Percentiles rank a stretch among this genome's conserved stretches.
These are phyloP conservation scores for Sprattus sprattus DNA, from an alignment of 2,113 vertebrate genomes.

Conservation along the genomic window DNA sequence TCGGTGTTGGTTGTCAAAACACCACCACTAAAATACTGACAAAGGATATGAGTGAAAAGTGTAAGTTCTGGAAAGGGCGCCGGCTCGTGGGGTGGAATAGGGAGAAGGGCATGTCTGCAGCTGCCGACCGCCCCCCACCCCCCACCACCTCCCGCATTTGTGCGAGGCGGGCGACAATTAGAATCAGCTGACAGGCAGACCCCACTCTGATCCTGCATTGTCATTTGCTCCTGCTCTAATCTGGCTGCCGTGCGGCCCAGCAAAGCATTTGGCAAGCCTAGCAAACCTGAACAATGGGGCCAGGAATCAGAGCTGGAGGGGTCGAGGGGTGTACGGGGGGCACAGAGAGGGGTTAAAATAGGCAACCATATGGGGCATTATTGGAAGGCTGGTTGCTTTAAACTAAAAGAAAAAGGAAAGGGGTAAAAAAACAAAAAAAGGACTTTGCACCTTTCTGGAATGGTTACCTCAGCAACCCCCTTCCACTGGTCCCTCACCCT, in stretches of 20 bases:
- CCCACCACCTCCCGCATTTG: constrained; percentile 56
- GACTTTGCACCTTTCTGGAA: constrained; percentile 46
- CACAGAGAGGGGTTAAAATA: constrained; percentile 52
- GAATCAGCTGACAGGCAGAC: constrained; percentile 71
- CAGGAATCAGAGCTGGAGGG: constrained; percentile 50
- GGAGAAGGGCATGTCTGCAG: constrained; percentile 2
- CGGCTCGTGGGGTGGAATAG: neutral
- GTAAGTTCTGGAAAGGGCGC: neutral
- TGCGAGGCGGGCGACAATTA: constrained; percentile 67
- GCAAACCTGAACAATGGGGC: constrained; percentile 75
- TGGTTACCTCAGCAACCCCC: constrained; percentile 60
- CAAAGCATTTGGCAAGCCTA: constrained; percentile 77
- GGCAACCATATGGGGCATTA: constrained; percentile 58
- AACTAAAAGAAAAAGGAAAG: constrained; percentile 34
- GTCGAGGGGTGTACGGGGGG: constrained; percentile 20
- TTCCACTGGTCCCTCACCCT: neutral
- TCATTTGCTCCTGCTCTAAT: constrained; percentile 78
- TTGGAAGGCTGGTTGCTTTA: constrained; percentile 44
- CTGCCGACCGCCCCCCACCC: constrained; percentile 41
- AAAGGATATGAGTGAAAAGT: neutral
- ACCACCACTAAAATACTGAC: neutral
- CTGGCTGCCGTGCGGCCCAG: constrained; percentile 71
- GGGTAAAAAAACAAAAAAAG: neutral
- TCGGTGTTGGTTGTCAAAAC: neutral
- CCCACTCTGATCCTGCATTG: constrained; percentile 74